Percentiles rank a stretch among this genome's conserved stretches.
Evolutionary conservation across 1,140 invertebrate genomes (phyloP).

Genomic region (Cheumatopsyche charites): DNA sequence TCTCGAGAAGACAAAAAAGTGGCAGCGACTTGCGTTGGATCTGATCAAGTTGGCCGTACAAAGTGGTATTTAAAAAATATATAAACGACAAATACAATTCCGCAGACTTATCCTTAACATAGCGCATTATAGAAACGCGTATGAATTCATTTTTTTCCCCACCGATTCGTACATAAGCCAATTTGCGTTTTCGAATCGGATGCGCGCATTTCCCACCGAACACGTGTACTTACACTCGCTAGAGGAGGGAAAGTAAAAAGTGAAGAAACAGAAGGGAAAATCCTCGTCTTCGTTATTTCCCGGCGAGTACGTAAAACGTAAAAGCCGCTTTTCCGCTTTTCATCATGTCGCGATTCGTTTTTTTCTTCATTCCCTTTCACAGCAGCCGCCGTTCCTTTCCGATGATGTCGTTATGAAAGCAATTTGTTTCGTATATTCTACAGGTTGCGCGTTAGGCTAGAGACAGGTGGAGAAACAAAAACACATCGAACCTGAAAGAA

Average conservation of each 20-base stretch:
- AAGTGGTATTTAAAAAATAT: too few species aligned
- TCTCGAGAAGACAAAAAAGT: too few species aligned
- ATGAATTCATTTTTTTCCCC: too few species aligned
- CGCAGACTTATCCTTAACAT: too few species aligned
- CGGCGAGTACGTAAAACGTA: not conserved
- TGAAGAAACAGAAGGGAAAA: not conserved
- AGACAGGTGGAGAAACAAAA: conserved; percentile 8
- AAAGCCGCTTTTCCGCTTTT: conserved; percentile 26
- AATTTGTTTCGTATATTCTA: conserved; percentile 22
- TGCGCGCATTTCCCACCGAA: not conserved
- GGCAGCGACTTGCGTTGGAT: too few species aligned
- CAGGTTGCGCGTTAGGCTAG: conserved; percentile 5
- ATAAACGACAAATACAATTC: too few species aligned
- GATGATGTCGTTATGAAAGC: conserved; percentile 21
- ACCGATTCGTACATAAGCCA: conserved; percentile 11
- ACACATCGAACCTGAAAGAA: not conserved
- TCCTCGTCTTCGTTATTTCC: too few species aligned
- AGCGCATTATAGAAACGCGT: too few species aligned
- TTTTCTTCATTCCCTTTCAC: too few species aligned
- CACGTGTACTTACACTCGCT: not conserved
- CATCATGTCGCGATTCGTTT: conserved; percentile 5
- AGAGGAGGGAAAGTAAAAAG: not conserved
- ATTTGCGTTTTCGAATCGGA: conserved; percentile 9
- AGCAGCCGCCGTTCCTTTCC: not conserved
- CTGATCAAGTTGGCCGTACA: too few species aligned